These are phyloP conservation scores for Nipponacmea schrenckii DNA, from an alignment of 2,888 invertebrate genomes.

Conservation along the genomic window DNA sequence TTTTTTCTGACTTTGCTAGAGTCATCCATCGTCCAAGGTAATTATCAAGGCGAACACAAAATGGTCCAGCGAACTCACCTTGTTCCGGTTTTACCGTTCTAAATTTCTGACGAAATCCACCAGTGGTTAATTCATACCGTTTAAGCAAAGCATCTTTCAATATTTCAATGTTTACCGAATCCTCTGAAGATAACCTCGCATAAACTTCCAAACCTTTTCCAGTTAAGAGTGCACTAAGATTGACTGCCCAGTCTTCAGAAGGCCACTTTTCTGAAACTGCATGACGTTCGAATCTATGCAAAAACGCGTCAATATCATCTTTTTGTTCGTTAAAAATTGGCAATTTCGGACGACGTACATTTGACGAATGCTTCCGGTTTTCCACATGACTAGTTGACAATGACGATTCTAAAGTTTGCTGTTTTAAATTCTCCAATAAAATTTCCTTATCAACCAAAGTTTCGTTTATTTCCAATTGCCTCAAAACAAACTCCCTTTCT, in stretches of 20 bases:
- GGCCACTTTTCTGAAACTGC: not conserved
- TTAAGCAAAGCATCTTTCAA: not conserved
- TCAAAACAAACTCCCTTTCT: not conserved
- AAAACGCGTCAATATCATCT: constrained; percentile 6
- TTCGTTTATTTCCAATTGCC: not conserved
- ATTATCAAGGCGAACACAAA: not conserved
- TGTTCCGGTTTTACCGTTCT: not conserved
- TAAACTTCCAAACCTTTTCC: constrained; percentile 9
- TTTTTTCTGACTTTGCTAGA: constrained; percentile 14
- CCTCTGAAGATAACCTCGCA: not conserved
- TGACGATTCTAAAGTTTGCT: not conserved
- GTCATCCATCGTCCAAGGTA: constrained; percentile 22
- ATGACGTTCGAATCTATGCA: not conserved
- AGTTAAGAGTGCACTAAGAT: constrained; percentile 1
- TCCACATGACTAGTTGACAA: not conserved
- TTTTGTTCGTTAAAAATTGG: constrained; percentile 6
- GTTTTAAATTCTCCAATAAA: not conserved
- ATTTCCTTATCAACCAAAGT: not conserved
- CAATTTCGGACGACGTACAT: constrained; percentile 3
- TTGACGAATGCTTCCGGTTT: not conserved
- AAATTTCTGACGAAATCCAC: not conserved
- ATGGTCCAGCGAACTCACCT: not conserved
- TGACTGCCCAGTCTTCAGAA: not conserved
- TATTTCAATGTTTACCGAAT: not conserved
- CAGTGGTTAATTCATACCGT: not conserved